Evolutionary conservation across 2,113 vertebrate species (phyloP), one percentile per base, ranked within the genome.

Genomic region (Thunnus maccoyii): DNA sequence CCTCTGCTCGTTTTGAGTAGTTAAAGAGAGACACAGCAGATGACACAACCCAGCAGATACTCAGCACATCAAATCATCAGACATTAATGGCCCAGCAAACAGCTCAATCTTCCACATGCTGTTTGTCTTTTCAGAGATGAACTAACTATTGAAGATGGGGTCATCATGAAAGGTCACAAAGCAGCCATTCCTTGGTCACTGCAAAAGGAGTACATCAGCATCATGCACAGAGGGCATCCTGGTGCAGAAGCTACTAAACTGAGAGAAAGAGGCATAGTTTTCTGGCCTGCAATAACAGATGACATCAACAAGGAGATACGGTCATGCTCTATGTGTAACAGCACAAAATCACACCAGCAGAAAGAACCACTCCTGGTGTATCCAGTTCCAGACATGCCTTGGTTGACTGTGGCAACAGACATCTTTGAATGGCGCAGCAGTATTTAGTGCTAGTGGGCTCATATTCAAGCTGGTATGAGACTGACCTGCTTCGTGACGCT

Each of bases 381-480:
- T 20, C 36, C 58, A 3, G 68, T 83, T 15, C 80, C 76, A 30
- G 57, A 63, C 2, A 13, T 88, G 0, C 74, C 78, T 7, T 41
- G 36, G 36, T 41, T 6, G 36, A 41, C 9, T 41, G 36, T 41
- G 32, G 36, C 36, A 41, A 41, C 36, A 41, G 36, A 41, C 36
- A 41, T 9, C 0, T 77, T 88, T 3, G 46, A 86, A 3, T 89
- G 69, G 27, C 4, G 1, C 27, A 30, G 27, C 27, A 30, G 63
- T 20, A 76, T 5, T 20, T 41, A 2, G 66, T 85, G 2, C 48
- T 85, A 0, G 64, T 84, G 0, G 71, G 80, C 16, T 88, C 73
- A 7, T 82, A 75, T 30, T 30, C 27, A 30, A 4, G 27, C 27
- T 30, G 27, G 27, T 75, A 7, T 46, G 73, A 85, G 10, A 72